These are phyloP conservation scores for Himalopsyche phryganea DNA, from an alignment of 1,140 invertebrate species.

Conservation along the genomic window DNA sequence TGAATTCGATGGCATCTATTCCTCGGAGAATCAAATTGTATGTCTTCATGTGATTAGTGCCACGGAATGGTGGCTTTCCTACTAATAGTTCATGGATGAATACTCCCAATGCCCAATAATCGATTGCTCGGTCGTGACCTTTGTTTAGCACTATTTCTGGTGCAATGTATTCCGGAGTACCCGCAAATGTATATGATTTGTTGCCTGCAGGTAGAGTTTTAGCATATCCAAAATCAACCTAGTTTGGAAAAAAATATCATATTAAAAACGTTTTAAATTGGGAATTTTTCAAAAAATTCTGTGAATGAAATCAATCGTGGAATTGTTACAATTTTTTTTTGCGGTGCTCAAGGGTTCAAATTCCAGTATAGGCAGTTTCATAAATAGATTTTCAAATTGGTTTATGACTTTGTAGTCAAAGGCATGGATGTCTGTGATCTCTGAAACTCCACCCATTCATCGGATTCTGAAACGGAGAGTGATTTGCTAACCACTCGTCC, in stretches of 20 bases:
- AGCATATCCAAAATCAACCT: conserved; percentile 98
- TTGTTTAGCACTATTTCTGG: conserved; percentile 95
- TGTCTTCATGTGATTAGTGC: conserved; percentile 88
- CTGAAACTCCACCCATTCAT: too few relatives aligned
- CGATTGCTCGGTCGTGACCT: conserved; percentile 87
- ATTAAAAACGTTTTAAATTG: background rate
- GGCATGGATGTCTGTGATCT: too few relatives aligned
- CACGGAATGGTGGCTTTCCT: conserved; percentile 92
- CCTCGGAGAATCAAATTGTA: conserved; percentile 94
- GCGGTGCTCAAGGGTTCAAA: too few relatives aligned
- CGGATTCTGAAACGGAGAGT: too few relatives aligned
- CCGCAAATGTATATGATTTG: conserved; percentile 98
- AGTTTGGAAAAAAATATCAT: conserved; percentile 24
- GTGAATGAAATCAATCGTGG: too few relatives aligned
- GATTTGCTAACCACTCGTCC: too few relatives aligned
- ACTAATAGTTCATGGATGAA: conserved; percentile 88
- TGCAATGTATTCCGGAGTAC: conserved; percentile 88
- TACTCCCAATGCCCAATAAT: conserved; percentile 94
- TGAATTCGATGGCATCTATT: conserved; percentile 86
- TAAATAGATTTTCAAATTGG: too few relatives aligned
- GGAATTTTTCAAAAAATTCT: too few relatives aligned
- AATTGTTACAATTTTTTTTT: too few relatives aligned
- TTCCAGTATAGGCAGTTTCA: too few relatives aligned
- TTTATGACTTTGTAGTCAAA: too few relatives aligned
- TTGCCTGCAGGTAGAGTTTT: conserved; percentile 74